These are phyloP conservation scores for Anniella stebbinsi DNA, from an alignment of 2,797 vertebrate species.

Conservation along the genomic window DNA sequence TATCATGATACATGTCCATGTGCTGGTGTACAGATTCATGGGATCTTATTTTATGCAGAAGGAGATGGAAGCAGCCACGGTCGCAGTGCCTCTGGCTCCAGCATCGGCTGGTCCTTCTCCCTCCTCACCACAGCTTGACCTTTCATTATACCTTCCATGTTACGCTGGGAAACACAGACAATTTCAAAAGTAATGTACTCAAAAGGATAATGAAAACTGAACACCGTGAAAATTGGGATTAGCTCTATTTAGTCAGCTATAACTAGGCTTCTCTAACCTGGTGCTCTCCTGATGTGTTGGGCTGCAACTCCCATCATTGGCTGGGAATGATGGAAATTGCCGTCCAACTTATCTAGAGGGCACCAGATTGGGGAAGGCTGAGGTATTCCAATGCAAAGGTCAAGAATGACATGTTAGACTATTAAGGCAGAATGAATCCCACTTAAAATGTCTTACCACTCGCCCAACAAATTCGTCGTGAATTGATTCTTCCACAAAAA, in stretches of 20 bases:
- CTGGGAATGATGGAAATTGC: no score
- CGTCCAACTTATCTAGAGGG: no score
- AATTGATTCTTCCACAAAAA: slow-evolving; percentile 96
- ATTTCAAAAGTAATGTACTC: background rate
- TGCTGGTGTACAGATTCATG: background rate
- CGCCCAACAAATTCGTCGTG: slow-evolving; percentile 91
- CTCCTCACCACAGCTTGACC: background rate
- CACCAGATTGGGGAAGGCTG: no score
- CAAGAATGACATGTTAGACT: background rate
- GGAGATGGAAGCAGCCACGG: background rate
- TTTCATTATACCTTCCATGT: background rate
- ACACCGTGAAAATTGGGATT: background rate
- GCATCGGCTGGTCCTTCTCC: background rate
- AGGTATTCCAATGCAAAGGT: background rate
- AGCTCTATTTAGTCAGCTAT: background rate
- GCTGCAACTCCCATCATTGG: no score
- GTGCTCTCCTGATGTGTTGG: background rate
- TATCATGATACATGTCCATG: no score
- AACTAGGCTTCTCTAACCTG: background rate
- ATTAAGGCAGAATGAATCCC: background rate
- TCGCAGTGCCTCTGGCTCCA: background rate
- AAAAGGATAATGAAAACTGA: background rate
- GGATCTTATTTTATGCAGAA: background rate
- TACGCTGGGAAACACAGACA: background rate
- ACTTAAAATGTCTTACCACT: slow-evolving; percentile 86